phyloP scores from a whole-genome alignment of 2,113 vertebrate genomes.

The Prinia subflava region DNA sequence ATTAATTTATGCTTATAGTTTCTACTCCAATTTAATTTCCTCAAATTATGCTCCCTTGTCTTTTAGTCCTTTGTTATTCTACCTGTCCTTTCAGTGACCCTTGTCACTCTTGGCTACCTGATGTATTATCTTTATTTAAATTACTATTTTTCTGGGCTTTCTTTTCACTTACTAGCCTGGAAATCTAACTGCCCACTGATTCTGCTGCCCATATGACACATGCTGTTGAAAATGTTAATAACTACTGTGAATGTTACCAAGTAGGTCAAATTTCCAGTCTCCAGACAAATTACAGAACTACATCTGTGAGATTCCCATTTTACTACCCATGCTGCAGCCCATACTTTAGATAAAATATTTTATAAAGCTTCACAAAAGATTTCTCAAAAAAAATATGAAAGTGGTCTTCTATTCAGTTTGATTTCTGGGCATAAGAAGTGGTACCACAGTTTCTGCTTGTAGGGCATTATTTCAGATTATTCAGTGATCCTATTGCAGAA shows the following conservation, averaged over 20 bases:
- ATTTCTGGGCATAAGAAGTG: background rate
- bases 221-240: background rate
- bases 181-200: background rate
- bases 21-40: constrained; percentile 17
- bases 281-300: background rate
- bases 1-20: constrained; percentile 23
- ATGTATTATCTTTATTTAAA: background rate
- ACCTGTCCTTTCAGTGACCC: background rate
- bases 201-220: background rate
- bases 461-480: background rate
- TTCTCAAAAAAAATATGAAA: background rate
- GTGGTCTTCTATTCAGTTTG: background rate
- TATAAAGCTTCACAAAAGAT: background rate
- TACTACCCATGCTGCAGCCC: background rate
- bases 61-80: background rate
- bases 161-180: background rate
- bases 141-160: background rate
- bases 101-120: background rate
- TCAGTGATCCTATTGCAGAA: background rate
- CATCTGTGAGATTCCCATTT: background rate
- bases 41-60: background rate
- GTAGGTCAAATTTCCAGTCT: background rate
- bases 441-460: background rate
- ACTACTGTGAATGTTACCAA: background rate
- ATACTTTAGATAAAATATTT: background rate